Conservation (phyloP, 2,797 vertebrate species). For the Eidolon dupreanum region DNA sequence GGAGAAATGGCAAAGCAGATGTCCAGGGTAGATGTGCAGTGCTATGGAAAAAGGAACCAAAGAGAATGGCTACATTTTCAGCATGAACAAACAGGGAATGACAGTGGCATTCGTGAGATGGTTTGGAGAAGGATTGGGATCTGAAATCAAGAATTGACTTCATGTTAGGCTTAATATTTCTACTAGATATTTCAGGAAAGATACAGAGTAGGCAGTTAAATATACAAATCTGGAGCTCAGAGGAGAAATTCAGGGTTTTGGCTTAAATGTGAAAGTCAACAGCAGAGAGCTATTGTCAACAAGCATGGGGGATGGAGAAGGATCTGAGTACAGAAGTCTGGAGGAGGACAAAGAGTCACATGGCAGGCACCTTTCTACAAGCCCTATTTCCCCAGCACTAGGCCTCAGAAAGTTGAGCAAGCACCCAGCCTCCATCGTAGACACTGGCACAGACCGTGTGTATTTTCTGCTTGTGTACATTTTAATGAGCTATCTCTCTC, state of each 20-base stretch:
- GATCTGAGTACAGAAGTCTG: not conserved
- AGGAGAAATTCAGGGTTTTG: not conserved
- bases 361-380: not conserved
- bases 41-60: not conserved
- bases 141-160: not conserved
- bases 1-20: not conserved
- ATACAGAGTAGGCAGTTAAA: not conserved
- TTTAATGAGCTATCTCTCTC: not conserved
- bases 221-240: not conserved
- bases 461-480: not conserved
- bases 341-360: not conserved
- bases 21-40: not conserved
- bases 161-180: not conserved
- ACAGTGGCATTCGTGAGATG: not conserved
- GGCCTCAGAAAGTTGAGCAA: no score
- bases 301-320: not conserved
- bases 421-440: not conserved
- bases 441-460: not conserved
- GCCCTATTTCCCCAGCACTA: not conserved
- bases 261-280: not conserved
- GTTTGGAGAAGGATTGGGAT: not conserved
- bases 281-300: not conserved
- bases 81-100: not conserved
- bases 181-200: not conserved
- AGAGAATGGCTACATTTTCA: not conserved